Conservation (phyloP, 2,113 vertebrate species). For the Seriola quinqueradiata region DNA sequence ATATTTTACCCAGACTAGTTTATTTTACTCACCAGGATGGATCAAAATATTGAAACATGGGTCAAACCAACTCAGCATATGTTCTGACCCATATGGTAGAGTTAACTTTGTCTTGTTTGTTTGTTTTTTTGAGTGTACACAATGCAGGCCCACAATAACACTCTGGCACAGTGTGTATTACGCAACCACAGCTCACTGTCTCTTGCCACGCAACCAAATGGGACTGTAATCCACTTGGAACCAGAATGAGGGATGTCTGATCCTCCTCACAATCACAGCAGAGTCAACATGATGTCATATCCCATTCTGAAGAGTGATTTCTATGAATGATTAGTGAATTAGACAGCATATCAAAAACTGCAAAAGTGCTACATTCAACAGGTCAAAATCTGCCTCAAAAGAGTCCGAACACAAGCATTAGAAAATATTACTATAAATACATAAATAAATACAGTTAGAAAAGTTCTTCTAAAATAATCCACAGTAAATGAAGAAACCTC, state of each 20-base stretch:
- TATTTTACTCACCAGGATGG: no score
- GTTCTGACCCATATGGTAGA: no score
- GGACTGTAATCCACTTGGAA: slow-evolving; percentile 50
- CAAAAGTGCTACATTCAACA: not conserved
- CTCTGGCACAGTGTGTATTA: slow-evolving; percentile 14
- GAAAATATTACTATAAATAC: not conserved
- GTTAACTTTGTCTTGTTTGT: no score
- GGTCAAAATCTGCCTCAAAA: not conserved
- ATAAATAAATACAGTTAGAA: not conserved
- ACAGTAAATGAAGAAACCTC: not conserved
- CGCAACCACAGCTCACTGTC: slow-evolving; percentile 13
- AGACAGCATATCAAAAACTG: not conserved
- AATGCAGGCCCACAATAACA: slow-evolving; percentile 5
- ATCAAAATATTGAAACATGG: no score
- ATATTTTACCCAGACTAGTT: no score
- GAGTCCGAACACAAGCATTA: not conserved
- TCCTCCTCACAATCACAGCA: slow-evolving; percentile 10
- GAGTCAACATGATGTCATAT: not conserved
- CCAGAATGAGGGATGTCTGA: slow-evolving; percentile 14
- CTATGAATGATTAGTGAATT: not conserved
- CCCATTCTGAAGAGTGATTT: not conserved
- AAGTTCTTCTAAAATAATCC: not conserved
- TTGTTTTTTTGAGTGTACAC: not conserved
- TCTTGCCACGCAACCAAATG: not conserved
- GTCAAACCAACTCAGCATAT: no score